A percentile compares a stretch with the other conserved stretches of the same genome.
phyloP scores from a whole-genome alignment of 1,140 invertebrate genomes.

The Trichonephila inaurata region DNA sequence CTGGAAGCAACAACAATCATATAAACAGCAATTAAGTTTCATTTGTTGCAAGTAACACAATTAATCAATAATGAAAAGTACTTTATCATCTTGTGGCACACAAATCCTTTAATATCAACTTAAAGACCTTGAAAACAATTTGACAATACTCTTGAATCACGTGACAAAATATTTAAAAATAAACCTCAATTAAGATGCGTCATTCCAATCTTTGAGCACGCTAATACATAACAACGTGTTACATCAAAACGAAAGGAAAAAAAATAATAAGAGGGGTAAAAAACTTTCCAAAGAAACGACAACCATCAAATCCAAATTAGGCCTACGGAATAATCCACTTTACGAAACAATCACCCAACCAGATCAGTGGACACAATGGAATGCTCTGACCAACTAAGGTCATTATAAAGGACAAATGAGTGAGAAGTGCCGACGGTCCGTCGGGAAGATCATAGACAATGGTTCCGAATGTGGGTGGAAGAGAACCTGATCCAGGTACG shows the following conservation, averaged over 20 bases:
- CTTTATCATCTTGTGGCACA: too few species aligned
- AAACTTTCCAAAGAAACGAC: neutral
- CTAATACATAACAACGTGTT: neutral
- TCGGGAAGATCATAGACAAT: neutral
- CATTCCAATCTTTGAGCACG: neutral
- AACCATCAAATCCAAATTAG: conserved; percentile 8
- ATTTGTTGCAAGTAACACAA: too few species aligned
- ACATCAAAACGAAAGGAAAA: neutral
- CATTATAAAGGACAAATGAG: conserved; percentile 44
- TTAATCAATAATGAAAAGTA: too few species aligned
- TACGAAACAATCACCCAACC: neutral
- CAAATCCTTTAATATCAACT: too few species aligned
- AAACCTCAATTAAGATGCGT: too few species aligned
- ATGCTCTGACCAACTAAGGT: conserved; percentile 8
- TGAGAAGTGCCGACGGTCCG: neutral
- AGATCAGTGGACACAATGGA: conserved; percentile 48
- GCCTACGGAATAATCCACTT: conserved; percentile 19
- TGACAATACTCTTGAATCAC: too few species aligned
- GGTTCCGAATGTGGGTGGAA: conserved; percentile 37
- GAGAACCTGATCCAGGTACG: neutral
- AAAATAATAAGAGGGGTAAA: neutral
- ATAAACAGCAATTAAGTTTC: too few species aligned
- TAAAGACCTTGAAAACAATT: too few species aligned
- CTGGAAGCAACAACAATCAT: too few species aligned
- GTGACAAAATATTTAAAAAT: too few species aligned